phyloP scores from a whole-genome alignment of 1,140 invertebrate genomes.

The Caenorhabditis remanei region DNA sequence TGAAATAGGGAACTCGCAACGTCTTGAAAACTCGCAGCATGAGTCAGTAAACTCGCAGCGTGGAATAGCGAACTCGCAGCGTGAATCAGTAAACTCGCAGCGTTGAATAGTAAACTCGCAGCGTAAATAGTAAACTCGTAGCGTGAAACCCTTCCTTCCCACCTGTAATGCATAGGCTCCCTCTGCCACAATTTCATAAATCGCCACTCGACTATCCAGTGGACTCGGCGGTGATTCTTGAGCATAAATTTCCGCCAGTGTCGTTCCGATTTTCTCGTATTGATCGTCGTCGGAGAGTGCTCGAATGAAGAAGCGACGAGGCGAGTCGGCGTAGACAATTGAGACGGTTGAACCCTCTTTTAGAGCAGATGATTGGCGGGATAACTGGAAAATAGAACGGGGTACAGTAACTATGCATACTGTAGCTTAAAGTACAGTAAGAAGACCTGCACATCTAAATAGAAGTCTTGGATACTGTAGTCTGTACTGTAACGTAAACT shows the following conservation, averaged over 20 bases:
- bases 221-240: conserved; percentile 3
- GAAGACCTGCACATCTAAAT: too few relatives aligned
- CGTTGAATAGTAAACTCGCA: too few relatives aligned
- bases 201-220: background rate
- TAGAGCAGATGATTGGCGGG: conserved; percentile 6
- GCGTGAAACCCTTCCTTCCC: too few relatives aligned
- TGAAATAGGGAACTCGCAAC: too few relatives aligned
- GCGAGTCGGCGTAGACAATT: conserved; percentile 52
- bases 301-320: conserved; percentile 54
- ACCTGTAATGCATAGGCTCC: conserved; percentile 58
- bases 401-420: too few relatives aligned
- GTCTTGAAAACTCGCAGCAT: too few relatives aligned
- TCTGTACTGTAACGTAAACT: too few relatives aligned
- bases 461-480: too few relatives aligned
- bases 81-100: too few relatives aligned
- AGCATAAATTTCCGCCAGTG: conserved; percentile 57
- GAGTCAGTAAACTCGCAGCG: too few relatives aligned
- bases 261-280: conserved; percentile 57
- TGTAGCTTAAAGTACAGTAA: background rate
- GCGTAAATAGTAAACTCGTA: too few relatives aligned
- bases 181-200: conserved; percentile 47
- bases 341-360: conserved; percentile 32
- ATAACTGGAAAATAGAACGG: conserved; percentile 59
- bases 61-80: too few relatives aligned
- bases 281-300: conserved; percentile 48